Conservation (phyloP, 1,140 invertebrate genomes). For the Lucilia sericata region DNA sequence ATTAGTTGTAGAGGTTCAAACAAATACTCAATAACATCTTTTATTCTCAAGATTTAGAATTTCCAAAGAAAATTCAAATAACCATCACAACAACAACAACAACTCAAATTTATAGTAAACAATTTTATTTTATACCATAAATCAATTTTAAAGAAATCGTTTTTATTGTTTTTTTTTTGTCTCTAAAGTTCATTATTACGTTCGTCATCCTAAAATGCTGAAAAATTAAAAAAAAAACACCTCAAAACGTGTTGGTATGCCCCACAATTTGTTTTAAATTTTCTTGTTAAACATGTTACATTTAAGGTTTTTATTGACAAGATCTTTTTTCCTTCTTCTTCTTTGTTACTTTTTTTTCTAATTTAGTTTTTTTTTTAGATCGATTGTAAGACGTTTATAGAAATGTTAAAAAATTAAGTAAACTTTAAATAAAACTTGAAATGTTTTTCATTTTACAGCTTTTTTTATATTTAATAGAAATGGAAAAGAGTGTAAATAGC, state of each 20-base stretch:
- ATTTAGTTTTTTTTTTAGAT: no score
- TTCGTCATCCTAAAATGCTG: background rate
- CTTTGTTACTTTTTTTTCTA: background rate
- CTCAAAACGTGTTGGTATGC: conserved; percentile 1
- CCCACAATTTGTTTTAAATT: background rate
- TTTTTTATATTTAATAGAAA: no score
- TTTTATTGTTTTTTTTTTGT: background rate
- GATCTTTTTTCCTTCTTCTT: no score
- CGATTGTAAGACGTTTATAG: no score
- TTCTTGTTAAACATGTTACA: background rate
- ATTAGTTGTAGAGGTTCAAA: background rate
- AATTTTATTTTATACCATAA: background rate
- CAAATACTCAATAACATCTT: no score
- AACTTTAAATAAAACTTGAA: no score
- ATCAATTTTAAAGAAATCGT: background rate
- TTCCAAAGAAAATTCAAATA: background rate
- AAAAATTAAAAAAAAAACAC: background rate
- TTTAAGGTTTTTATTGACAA: background rate
- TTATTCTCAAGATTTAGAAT: background rate
- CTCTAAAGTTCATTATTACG: no score
- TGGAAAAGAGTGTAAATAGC: no score
- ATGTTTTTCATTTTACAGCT: no score
- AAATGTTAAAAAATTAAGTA: background rate
- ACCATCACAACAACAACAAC: background rate
- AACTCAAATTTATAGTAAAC: background rate